These are phyloP conservation scores for Calliopsis andreniformis DNA, from an alignment of 1,140 invertebrate genomes.

Conservation along the genomic window DNA sequence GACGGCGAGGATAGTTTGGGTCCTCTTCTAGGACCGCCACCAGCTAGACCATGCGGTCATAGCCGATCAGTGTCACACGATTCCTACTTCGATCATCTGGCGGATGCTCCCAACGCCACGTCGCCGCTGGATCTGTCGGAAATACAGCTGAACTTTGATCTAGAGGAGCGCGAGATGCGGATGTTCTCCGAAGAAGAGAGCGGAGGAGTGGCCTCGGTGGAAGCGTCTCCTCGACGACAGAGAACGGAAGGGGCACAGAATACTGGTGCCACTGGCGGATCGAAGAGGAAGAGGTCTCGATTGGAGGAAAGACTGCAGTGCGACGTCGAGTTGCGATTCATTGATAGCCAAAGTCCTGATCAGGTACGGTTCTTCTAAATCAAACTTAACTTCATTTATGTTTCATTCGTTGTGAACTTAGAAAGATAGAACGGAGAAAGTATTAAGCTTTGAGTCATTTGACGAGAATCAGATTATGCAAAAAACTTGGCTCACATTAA, in stretches of 20 bases:
- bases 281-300: conserved; percentile 80
- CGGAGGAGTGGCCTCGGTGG: conserved; percentile 83
- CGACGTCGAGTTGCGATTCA: conserved; percentile 82
- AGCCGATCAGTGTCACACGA: conserved; percentile 92
- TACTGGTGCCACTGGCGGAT: conserved; percentile 71
- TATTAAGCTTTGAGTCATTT: no score
- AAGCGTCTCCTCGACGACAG: conserved; percentile 82
- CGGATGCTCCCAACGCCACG: conserved; percentile 81
- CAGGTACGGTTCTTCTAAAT: conserved; percentile 74
- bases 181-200: conserved; percentile 93
- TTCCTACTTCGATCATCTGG: conserved; percentile 92
- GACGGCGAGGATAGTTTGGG: conserved; percentile 79
- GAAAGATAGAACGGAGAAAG: no score
- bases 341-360: conserved; percentile 83
- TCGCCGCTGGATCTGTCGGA: conserved; percentile 89
- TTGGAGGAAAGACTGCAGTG: conserved; percentile 81
- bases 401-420: no score
- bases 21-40: conserved; percentile 77
- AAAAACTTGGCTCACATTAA: no score
- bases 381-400: no score
- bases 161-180: conserved; percentile 91
- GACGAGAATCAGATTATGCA: no score
- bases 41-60: conserved; percentile 81
- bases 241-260: conserved; percentile 76
- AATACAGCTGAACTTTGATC: conserved; percentile 90